Evolutionary conservation across 2,888 invertebrate genomes (phyloP).

Genomic region (Synanthedon tipuliformis): DNA sequence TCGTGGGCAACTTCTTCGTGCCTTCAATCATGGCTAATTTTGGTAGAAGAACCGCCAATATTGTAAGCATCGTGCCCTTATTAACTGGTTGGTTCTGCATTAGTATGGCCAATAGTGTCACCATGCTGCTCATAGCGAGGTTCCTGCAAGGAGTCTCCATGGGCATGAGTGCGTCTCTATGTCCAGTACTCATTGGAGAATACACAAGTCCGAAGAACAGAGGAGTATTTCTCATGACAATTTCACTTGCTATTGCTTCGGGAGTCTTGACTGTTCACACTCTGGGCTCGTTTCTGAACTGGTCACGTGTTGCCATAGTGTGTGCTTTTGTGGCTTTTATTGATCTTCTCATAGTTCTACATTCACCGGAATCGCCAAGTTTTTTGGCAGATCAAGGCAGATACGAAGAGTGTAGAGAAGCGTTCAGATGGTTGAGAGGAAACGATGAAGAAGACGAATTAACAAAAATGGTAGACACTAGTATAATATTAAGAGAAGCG

Average conservation of each 20-base stretch:
- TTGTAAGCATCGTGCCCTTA: conserved; percentile 50
- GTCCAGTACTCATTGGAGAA: conserved; percentile 64
- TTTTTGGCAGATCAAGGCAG: conserved; percentile 71
- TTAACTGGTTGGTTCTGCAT: conserved; percentile 64
- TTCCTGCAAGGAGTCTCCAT: conserved; percentile 52
- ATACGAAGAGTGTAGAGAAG: conserved; percentile 59
- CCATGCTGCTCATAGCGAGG: conserved; percentile 29
- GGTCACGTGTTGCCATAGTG: conserved; percentile 63
- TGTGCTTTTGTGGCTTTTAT: conserved; percentile 49
- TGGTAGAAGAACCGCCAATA: conserved; percentile 60
- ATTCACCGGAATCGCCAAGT: conserved; percentile 72
- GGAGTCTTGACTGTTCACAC: conserved; percentile 71
- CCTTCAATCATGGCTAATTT: conserved; percentile 53
- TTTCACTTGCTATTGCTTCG: conserved; percentile 64
- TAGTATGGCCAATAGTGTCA: conserved; percentile 33
- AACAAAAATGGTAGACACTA: conserved; percentile 34
- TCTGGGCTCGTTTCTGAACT: conserved; percentile 68
- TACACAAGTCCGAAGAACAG: conserved; percentile 67
- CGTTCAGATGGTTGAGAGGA: conserved; percentile 70
- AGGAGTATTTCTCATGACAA: conserved; percentile 66
- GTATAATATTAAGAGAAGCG: conserved; percentile 25
- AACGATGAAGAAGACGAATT: conserved; percentile 41
- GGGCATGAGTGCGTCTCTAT: conserved; percentile 61
- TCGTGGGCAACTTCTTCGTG: conserved; percentile 29
- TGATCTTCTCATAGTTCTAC: conserved; percentile 38